These are phyloP conservation scores for Andrena hattorfiana DNA, from an alignment of 2,888 invertebrate genomes.

Conservation along the genomic window DNA sequence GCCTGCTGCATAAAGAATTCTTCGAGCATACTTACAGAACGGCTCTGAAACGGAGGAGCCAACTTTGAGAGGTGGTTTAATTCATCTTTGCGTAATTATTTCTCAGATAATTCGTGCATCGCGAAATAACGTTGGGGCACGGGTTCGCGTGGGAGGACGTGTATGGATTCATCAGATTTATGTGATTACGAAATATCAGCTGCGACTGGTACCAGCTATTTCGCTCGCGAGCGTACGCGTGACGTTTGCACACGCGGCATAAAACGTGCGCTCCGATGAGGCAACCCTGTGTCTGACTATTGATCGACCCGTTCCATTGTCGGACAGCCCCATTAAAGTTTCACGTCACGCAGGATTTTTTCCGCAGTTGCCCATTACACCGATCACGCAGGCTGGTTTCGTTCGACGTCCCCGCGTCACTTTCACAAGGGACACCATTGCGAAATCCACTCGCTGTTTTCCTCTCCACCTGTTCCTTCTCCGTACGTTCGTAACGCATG, in stretches of 20 bases:
- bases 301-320: conserved; percentile 47
- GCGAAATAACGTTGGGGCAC: not conserved
- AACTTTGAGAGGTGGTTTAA: too few species aligned
- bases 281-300: conserved; percentile 44
- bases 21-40: too few species aligned
- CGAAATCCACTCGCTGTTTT: not conserved
- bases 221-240: not conserved
- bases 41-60: too few species aligned
- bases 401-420: not conserved
- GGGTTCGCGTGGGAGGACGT: too few species aligned
- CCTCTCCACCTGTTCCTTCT: not conserved
- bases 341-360: conserved; percentile 45
- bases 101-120: not conserved
- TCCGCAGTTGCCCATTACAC: conserved; percentile 8
- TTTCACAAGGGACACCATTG: too few species aligned
- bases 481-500: not conserved
- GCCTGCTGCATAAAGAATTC: too few species aligned
- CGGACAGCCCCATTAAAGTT: conserved; percentile 38
- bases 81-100: not conserved
- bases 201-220: not conserved
- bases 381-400: not conserved
- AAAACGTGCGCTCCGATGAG: conserved; percentile 32
- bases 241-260: conserved; percentile 11
- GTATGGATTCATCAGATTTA: too few species aligned
- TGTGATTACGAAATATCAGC: not conserved